Evolutionary conservation across 1,140 invertebrate genomes (phyloP).

Genomic region (Sarcophaga peregrina): DNA sequence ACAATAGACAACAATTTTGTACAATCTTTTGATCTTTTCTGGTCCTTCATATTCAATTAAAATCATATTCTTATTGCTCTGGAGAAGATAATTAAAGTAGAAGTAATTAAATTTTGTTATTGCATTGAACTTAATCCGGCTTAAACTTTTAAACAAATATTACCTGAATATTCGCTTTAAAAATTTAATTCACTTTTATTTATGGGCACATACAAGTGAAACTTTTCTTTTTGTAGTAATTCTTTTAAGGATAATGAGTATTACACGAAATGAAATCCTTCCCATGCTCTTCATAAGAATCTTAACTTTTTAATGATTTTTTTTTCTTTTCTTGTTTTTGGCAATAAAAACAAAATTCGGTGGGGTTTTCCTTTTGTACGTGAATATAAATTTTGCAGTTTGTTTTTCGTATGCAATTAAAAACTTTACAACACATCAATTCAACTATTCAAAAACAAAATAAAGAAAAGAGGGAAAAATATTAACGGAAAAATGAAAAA

Average conservation of each 20-base stretch:
- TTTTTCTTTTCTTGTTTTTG: not conserved
- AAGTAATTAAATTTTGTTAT: too few species aligned
- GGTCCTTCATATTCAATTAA: too few species aligned
- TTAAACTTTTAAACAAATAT: too few species aligned
- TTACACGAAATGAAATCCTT: not conserved
- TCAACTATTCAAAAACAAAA: not conserved
- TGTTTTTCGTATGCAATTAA: slow-evolving; percentile 33
- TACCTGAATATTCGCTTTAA: too few species aligned
- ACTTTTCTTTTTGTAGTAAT: not conserved
- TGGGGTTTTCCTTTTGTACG: not conserved
- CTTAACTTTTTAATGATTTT: slow-evolving; percentile 12
- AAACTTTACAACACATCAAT: slow-evolving; percentile 39
- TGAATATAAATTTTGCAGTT: not conserved
- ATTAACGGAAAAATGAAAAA: not conserved
- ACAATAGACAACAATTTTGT: too few species aligned
- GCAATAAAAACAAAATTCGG: slow-evolving; percentile 2
- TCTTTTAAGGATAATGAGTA: not conserved
- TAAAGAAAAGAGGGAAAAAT: not conserved
- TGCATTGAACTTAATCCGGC: too few species aligned
- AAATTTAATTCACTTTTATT: too few species aligned
- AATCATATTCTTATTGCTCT: too few species aligned
- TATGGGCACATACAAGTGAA: too few species aligned
- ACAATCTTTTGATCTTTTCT: too few species aligned
- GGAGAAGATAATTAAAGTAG: too few species aligned
- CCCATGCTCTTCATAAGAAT: not conserved